A percentile compares a stretch with the other conserved stretches of the same genome.
Evolutionary conservation across 2,888 invertebrate species (phyloP).

Genomic region (Matsumyia berberina): DNA sequence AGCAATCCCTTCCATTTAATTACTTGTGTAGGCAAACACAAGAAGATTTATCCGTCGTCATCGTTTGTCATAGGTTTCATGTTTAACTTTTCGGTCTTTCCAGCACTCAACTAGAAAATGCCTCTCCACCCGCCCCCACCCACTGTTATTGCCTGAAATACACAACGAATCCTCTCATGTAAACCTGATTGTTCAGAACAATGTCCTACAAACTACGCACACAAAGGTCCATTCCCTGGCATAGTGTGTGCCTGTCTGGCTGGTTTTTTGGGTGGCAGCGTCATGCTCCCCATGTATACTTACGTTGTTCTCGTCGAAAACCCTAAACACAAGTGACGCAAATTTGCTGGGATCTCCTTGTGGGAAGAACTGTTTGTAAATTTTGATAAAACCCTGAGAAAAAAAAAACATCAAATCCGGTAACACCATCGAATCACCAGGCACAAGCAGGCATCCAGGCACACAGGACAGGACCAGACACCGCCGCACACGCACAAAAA

Average conservation of each 20-base stretch:
- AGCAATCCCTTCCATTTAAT: conserved; percentile 28
- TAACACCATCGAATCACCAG: conserved; percentile 44
- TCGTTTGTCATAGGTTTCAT: conserved; percentile 4
- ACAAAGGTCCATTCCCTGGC: background rate
- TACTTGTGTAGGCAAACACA: conserved; percentile 18
- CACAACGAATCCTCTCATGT: background rate
- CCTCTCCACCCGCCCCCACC: background rate
- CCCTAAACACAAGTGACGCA: conserved; percentile 98
- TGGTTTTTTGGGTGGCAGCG: conserved; percentile 20
- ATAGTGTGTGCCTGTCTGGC: background rate
- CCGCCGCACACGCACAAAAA: conserved; percentile 30
- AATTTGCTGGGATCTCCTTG: conserved; percentile 99
- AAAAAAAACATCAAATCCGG: conserved; percentile 63
- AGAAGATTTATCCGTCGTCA: conserved; percentile 22
- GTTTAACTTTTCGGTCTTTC: conserved; percentile 5
- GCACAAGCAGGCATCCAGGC: conserved; percentile 14
- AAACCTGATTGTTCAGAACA: background rate
- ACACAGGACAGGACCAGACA: conserved; percentile 38
- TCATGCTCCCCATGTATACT: conserved; percentile 84
- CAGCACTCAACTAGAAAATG: background rate
- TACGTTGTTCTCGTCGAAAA: conserved; percentile 99
- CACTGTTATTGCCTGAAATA: background rate
- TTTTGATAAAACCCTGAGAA: conserved; percentile 97
- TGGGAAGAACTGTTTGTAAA: conserved; percentile 99
- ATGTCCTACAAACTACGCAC: background rate